Base-by-base conservation (phyloP, 53 echinoderm and acorn worm genomes). In the Pentamera pediparva region DNA sequence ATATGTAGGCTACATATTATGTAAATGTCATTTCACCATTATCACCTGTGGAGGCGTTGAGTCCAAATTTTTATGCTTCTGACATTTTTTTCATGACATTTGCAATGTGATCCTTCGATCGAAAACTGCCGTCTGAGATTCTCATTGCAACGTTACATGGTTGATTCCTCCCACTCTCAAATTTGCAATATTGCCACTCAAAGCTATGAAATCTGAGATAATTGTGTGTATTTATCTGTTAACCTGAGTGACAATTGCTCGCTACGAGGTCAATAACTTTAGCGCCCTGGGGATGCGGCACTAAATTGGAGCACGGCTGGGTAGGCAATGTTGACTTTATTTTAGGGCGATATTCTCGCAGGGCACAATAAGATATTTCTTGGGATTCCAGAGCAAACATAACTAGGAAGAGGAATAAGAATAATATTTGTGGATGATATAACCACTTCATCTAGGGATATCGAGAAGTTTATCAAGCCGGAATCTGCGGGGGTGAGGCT, bases 191-290 rank as follows among this genome's bases (percentile, higher is more conserved):
- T 67, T 67, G 67, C 43, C 43, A 67, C 67, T 67, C 29, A 39
- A 67, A 67, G 37, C 45, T 67, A 43, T 67, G 67, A 67, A 67
- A 67, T 67, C 67, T 43, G 67, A 67, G 67, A 67, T 40, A 67
- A 67, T 67, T 67, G 67, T 41, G 67, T 67, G 67, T 45, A 27
- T 67, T 67, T 67, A 67, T 67, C 45, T 67, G 67, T 67, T 67
- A 67, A 67, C 67, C 45, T 67, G 67, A 67, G 45, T 67, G 67
- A 67, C 43, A 67, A 67, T 67, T 67, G 67, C 48, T 45, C 2
- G 30, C 25, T 37, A 41, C 45, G 41, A 28, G 67, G 67, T 67
- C 67, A 67, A 67, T 67, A 41, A 39, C 67, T 67, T 43, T 41
- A 67, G 38, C 67, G 29, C 45, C 67, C 54, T n/a, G n/a, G n/a